These are phyloP conservation scores for Mylabris phalerata DNA, from an alignment of 1,140 invertebrate species.

Conservation along the genomic window DNA sequence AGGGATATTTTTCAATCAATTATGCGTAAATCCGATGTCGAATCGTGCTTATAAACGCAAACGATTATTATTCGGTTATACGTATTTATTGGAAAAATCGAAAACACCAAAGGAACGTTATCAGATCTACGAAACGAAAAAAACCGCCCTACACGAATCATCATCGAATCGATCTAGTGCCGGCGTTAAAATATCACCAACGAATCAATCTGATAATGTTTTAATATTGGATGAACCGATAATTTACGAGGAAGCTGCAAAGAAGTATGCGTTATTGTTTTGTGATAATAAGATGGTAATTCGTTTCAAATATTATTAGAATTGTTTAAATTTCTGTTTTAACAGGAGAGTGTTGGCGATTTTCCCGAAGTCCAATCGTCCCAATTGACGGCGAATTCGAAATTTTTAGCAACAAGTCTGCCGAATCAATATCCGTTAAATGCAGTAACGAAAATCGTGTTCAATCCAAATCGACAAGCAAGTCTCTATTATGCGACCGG, in stretches of 20 bases:
- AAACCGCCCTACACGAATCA: neutral
- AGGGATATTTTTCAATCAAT: constrained; percentile 3
- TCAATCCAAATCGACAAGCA: constrained; percentile 32
- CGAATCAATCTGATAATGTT: neutral
- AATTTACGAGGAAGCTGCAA: constrained; percentile 20
- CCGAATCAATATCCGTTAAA: constrained; percentile 28
- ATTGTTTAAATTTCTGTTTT: neutral
- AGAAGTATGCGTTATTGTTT: constrained; percentile 31
- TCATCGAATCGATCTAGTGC: neutral
- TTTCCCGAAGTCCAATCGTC: constrained; percentile 16
- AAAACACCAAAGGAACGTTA: constrained; percentile 10
- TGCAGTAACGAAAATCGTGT: constrained; percentile 27
- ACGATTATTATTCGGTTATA: constrained; percentile 17
- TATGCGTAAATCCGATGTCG: constrained; percentile 2
- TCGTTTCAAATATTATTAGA: neutral
- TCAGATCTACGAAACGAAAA: neutral
- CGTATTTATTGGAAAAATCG: constrained; percentile 22
- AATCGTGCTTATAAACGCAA: too few species aligned
- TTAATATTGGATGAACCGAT: constrained; percentile 12
- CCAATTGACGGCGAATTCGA: constrained; percentile 4
- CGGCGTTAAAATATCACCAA: neutral
- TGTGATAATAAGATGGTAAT: constrained; percentile 32
- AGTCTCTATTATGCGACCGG: constrained; percentile 29
- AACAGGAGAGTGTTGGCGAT: constrained; percentile 17
- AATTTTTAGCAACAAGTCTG: neutral